Conservation (phyloP, 2,888 invertebrate species). For the Tinea trinotella region DNA sequence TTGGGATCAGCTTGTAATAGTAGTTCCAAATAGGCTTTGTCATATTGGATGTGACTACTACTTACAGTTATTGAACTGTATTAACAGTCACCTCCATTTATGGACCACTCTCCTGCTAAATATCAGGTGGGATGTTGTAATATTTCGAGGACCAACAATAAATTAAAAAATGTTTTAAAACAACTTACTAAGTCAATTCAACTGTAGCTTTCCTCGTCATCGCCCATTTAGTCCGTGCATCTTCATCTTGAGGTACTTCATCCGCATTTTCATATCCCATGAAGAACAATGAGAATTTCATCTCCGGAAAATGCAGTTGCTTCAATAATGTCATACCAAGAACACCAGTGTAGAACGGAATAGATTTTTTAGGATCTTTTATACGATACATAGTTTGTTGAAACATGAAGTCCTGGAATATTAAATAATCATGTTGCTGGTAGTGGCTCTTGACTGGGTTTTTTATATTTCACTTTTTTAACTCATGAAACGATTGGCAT, state of each 20-base stretch:
- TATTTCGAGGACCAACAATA: not conserved
- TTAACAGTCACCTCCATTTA: too few relatives aligned
- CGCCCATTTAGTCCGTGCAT: conserved; percentile 81
- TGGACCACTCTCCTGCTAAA: too few relatives aligned
- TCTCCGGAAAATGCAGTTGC: conserved; percentile 89
- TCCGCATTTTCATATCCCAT: conserved; percentile 87
- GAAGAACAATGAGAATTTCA: conserved; percentile 93
- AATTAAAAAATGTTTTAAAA: not conserved
- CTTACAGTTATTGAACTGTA: too few relatives aligned
- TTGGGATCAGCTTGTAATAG: too few relatives aligned
- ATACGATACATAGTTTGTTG: conserved; percentile 98
- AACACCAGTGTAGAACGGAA: conserved; percentile 93
- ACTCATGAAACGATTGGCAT: too few relatives aligned
- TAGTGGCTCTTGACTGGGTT: too few relatives aligned
- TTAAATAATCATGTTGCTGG: too few relatives aligned
- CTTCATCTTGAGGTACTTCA: conserved; percentile 81
- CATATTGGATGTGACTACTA: too few relatives aligned
- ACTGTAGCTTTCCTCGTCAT: conserved; percentile 88
- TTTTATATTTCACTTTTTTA: too few relatives aligned
- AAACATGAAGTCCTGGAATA: conserved; percentile 85
- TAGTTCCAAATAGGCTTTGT: not conserved
- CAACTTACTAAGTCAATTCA: conserved; percentile 91
- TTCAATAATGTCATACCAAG: conserved; percentile 92
- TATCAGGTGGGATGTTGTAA: too few relatives aligned
- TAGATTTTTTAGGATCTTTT: conserved; percentile 88